A percentile compares a stretch with the other conserved stretches of the same genome.
phyloP scores from a whole-genome alignment of 2,113 vertebrate species.

The Thalassarche chlororhynchos region DNA sequence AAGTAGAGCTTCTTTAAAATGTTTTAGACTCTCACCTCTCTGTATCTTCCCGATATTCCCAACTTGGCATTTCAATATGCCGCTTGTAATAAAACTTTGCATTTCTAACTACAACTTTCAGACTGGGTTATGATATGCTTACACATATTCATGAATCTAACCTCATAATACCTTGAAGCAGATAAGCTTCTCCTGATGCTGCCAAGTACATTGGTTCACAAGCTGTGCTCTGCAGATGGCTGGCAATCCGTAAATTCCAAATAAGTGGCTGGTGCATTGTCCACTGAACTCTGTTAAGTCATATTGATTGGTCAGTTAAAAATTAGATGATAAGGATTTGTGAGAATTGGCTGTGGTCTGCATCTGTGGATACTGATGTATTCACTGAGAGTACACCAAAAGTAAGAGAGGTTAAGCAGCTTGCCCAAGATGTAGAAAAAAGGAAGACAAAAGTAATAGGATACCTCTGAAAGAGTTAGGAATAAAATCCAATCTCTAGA shows the following conservation, averaged over 20 bases:
- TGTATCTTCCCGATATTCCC: not conserved
- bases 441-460: not conserved
- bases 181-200: not conserved
- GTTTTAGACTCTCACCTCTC: not conserved
- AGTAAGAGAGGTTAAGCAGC: not conserved
- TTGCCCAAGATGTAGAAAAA: not conserved
- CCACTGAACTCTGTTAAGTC: not conserved
- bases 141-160: not conserved
- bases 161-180: not conserved
- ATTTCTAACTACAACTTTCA: not conserved
- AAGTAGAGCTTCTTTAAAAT: not conserved
- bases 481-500: not conserved
- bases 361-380: not conserved
- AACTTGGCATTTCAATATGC: not conserved
- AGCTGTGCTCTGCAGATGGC: conserved; percentile 26
- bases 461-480: not conserved
- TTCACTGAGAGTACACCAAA: not conserved
- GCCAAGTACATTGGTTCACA: not conserved
- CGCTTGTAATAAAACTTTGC: not conserved
- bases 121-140: not conserved
- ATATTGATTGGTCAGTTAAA: not conserved
- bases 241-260: not conserved
- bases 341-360: not conserved
- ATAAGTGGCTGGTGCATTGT: not conserved
- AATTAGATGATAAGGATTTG: not conserved